phyloP scores from a whole-genome alignment of 2,113 vertebrate species.

The Python bivittatus region DNA sequence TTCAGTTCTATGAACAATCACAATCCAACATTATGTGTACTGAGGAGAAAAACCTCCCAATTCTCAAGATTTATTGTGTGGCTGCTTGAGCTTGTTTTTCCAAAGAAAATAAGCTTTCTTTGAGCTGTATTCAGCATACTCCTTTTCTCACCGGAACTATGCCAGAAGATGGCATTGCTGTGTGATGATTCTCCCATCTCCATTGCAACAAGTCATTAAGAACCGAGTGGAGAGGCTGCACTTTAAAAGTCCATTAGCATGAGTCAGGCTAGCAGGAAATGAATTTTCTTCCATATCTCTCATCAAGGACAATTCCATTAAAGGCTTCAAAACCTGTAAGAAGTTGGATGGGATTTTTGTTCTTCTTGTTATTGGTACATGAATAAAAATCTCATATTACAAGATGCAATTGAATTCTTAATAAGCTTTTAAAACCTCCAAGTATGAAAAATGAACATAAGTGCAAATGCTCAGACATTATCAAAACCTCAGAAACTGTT shows the following conservation, averaged over 20 bases:
- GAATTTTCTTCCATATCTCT: slow-evolving; percentile 39
- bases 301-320: slow-evolving; percentile 44
- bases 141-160: slow-evolving; percentile 67
- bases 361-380: slow-evolving; percentile 24
- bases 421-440: slow-evolving; percentile 16
- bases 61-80: slow-evolving; percentile 36
- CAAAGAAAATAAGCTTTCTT: slow-evolving; percentile 51
- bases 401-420: background rate
- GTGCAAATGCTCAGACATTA: background rate
- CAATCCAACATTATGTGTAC: slow-evolving; percentile 1
- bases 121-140: slow-evolving; percentile 42
- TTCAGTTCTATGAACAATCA: slow-evolving; percentile 24
- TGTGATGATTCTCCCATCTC: slow-evolving; percentile 46
- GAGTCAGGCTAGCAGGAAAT: slow-evolving; percentile 57
- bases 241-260: slow-evolving; percentile 57
- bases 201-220: slow-evolving; percentile 60
- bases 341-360: slow-evolving; percentile 21
- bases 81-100: slow-evolving; percentile 29
- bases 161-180: slow-evolving; percentile 72
- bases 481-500: background rate
- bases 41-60: slow-evolving; percentile 15
- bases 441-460: background rate
- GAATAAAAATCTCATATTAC: slow-evolving; percentile 47
- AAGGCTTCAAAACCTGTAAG: slow-evolving; percentile 29
- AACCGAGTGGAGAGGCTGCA: slow-evolving; percentile 52